Evolutionary conservation across 1,140 invertebrate species (phyloP).

Genomic region (Brachystomella parvula): DNA sequence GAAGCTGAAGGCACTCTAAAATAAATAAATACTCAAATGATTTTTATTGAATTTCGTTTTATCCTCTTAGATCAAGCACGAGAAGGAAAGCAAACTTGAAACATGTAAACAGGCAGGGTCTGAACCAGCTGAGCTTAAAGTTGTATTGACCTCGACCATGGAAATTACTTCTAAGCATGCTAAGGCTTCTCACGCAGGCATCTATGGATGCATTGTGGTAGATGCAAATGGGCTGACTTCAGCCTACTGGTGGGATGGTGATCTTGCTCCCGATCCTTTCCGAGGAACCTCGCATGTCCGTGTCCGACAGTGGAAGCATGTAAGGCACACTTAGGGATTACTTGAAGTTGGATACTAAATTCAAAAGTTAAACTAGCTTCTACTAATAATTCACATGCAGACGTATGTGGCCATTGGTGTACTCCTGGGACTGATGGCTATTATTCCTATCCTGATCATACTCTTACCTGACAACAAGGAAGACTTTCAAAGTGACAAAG

Average conservation of each 20-base stretch:
- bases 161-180: too few species aligned
- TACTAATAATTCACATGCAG: too few species aligned
- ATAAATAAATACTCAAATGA: too few species aligned
- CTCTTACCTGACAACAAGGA: not conserved
- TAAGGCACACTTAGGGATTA: too few species aligned
- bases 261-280: not conserved
- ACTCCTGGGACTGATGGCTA: not conserved
- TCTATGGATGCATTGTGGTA: not conserved
- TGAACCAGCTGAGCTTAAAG: not conserved
- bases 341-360: too few species aligned
- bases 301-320: not conserved
- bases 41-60: too few species aligned
- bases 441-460: not conserved
- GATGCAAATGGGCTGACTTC: slow-evolving; percentile 1
- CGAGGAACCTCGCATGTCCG: not conserved
- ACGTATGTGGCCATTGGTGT: not conserved
- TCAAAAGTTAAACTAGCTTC: too few species aligned
- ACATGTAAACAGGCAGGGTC: too few species aligned
- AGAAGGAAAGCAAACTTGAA: too few species aligned
- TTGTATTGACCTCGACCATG: too few species aligned
- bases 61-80: too few species aligned
- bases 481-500: not conserved
- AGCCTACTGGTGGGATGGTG: not conserved
- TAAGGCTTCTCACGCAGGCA: not conserved
- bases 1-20: too few species aligned